Evolutionary conservation across 2,888 invertebrate genomes (phyloP).

Genomic region (Linnaemya tessellans): DNA sequence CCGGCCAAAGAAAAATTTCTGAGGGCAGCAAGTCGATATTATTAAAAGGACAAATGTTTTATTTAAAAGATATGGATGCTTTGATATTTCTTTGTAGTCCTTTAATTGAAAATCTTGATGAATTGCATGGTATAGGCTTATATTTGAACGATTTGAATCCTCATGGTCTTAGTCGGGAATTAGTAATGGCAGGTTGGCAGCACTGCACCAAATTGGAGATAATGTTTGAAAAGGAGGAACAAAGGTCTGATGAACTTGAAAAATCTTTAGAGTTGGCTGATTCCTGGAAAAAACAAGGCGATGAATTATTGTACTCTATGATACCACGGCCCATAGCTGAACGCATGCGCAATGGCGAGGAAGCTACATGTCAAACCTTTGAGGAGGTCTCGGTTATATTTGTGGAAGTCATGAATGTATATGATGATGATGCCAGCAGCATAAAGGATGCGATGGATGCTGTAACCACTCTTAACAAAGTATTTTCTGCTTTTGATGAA

Average conservation of each 20-base stretch:
- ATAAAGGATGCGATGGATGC: slow-evolving; percentile 88
- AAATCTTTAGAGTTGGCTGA: slow-evolving; percentile 90
- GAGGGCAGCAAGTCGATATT: slow-evolving; percentile 86
- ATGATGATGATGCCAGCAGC: slow-evolving; percentile 79
- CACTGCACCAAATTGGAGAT: slow-evolving; percentile 91
- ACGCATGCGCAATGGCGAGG: slow-evolving; percentile 89
- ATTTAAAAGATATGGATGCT: slow-evolving; percentile 90
- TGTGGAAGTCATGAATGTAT: slow-evolving; percentile 81
- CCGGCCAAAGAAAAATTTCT: slow-evolving; percentile 77
- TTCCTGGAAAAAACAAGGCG: slow-evolving; percentile 93
- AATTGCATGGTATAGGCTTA: slow-evolving; percentile 90
- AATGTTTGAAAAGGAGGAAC: slow-evolving; percentile 92
- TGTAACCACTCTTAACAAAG: slow-evolving; percentile 92
- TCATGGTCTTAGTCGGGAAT: slow-evolving; percentile 92
- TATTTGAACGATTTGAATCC: slow-evolving; percentile 93
- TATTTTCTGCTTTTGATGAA: slow-evolving; percentile 93
- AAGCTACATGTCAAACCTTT: slow-evolving; percentile 90
- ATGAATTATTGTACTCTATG: slow-evolving; percentile 95
- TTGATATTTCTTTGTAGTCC: slow-evolving; percentile 95
- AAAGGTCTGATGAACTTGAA: slow-evolving; percentile 90
- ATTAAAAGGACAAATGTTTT: slow-evolving; percentile 93
- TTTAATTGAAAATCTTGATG: slow-evolving; percentile 93
- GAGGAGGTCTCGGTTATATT: slow-evolving; percentile 83
- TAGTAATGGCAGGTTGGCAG: slow-evolving; percentile 93
- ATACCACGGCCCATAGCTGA: slow-evolving; percentile 94